Evolutionary conservation across 2,113 vertebrate species (phyloP).

Genomic region (Thymallus thymallus): DNA sequence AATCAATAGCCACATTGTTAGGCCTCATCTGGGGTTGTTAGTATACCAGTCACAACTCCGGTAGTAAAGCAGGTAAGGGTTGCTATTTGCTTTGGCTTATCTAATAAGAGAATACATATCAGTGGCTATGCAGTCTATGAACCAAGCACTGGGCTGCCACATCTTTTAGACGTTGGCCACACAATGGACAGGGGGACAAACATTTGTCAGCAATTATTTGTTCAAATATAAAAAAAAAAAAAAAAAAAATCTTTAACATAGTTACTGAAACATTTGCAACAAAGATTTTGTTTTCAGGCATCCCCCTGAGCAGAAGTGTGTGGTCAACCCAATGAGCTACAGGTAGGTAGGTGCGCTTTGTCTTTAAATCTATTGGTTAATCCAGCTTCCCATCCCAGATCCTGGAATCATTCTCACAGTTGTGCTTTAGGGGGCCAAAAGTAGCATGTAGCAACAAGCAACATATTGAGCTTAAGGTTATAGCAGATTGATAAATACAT

Average conservation of each 20-base stretch:
- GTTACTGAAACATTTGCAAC: neutral
- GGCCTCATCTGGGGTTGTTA: neutral
- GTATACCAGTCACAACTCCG: neutral
- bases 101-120: neutral
- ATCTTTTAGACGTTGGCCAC: conserved; percentile 18
- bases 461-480: neutral
- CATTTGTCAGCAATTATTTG: no score
- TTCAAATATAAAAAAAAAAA: no score
- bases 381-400: conserved; percentile 30
- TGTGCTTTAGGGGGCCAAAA: neutral
- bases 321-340: conserved; percentile 40
- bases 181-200: conserved; percentile 24
- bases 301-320: conserved; percentile 26
- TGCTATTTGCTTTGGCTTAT: neutral
- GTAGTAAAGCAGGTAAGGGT: neutral
- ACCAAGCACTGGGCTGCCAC: neutral
- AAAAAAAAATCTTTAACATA: neutral
- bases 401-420: conserved; percentile 45
- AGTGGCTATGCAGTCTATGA: neutral
- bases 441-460: neutral
- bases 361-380: conserved; percentile 26
- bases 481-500: neutral
- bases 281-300: neutral
- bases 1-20: neutral
- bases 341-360: conserved; percentile 22